These are phyloP conservation scores for Chrysemys picta DNA, from an alignment of 2,113 vertebrate genomes.

Conservation along the genomic window DNA sequence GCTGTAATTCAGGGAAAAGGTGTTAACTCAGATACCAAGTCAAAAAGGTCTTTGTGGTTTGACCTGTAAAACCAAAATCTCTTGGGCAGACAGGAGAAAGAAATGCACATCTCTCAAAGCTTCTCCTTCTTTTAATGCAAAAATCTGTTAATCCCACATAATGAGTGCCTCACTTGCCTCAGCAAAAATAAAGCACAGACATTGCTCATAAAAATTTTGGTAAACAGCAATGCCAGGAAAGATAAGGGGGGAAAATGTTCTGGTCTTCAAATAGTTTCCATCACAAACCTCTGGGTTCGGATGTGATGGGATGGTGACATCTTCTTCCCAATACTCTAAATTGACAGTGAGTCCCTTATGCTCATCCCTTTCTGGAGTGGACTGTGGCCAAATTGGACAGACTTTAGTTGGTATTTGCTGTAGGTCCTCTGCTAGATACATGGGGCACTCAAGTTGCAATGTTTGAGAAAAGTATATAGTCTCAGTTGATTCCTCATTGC, in stretches of 20 bases:
- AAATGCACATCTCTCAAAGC: background rate
- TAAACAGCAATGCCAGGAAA: background rate
- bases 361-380: background rate
- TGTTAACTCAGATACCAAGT: background rate
- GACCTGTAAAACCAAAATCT: conserved; percentile 6
- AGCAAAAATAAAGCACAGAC: conserved; percentile 4
- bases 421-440: fast-evolving
- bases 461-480: background rate
- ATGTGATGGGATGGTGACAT: background rate
- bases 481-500: background rate
- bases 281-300: background rate
- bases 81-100: background rate
- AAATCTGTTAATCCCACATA: conserved; percentile 25
- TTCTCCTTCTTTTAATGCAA: conserved; percentile 6
- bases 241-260: background rate
- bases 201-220: background rate
- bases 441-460: background rate
- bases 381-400: background rate
- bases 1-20: conserved; percentile 53
- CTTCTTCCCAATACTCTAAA: background rate
- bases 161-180: background rate
- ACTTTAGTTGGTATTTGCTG: background rate
- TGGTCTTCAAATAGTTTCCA: background rate
- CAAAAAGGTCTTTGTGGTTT: conserved; percentile 4
- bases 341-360: background rate